Conservation (phyloP, 1,140 invertebrate genomes). For the Heliothis subflexa region DNA sequence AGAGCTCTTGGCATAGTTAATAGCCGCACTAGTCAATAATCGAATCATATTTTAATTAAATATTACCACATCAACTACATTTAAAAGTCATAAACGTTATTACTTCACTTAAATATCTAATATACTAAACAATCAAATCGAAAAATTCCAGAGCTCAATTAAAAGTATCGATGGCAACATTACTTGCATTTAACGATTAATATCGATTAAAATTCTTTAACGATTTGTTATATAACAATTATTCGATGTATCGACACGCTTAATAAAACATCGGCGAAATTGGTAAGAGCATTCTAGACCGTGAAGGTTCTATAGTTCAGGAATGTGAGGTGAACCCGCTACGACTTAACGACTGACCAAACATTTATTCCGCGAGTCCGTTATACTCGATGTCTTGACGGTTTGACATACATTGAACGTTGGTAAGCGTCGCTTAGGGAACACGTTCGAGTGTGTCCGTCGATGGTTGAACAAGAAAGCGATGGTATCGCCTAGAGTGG, state of each 20-base stretch:
- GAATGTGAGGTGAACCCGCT: conserved; percentile 57
- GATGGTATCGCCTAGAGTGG: conserved; percentile 10
- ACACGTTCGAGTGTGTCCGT: conserved; percentile 1
- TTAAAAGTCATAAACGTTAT: too few species aligned
- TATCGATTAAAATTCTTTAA: neutral
- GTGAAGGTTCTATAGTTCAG: conserved; percentile 49
- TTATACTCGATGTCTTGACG: conserved; percentile 22
- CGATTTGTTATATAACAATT: neutral
- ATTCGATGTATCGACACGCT: neutral
- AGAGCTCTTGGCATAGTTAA: too few species aligned
- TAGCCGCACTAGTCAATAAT: too few species aligned
- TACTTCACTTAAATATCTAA: too few species aligned
- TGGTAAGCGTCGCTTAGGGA: neutral
- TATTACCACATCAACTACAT: too few species aligned
- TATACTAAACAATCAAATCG: neutral
- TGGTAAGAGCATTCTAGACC: conserved; percentile 49
- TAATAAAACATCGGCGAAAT: conserved; percentile 18
- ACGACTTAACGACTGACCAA: conserved; percentile 48
- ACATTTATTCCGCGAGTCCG: conserved; percentile 45
- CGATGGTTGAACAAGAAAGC: conserved; percentile 44
- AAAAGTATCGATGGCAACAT: neutral
- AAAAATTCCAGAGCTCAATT: neutral
- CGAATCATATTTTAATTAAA: too few species aligned
- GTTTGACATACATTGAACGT: conserved; percentile 47
- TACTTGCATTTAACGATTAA: neutral